phyloP scores from a whole-genome alignment of 1,140 invertebrate species.

The Philotrypesis tridentata region DNA sequence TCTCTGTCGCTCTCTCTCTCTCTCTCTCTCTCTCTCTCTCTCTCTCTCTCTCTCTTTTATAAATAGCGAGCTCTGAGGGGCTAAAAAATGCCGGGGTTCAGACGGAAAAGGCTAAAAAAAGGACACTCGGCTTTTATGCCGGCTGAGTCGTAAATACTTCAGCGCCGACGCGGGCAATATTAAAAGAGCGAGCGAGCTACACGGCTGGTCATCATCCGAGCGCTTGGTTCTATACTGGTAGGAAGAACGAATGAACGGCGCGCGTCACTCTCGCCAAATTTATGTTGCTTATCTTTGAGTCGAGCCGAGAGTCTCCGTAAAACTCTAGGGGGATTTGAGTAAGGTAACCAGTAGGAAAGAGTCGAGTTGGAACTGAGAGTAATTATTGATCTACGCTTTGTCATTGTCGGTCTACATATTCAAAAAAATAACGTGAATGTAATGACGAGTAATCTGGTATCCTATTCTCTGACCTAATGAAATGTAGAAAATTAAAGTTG shows the following conservation, averaged over 20 bases:
- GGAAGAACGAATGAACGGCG: slow-evolving; percentile 50
- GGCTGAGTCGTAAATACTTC: slow-evolving; percentile 69
- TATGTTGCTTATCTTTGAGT: slow-evolving; percentile 60
- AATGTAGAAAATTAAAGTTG: too few relatives aligned
- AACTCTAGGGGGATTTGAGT: neutral
- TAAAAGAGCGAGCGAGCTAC: slow-evolving; percentile 62
- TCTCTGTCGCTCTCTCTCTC: too few relatives aligned
- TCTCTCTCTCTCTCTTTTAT: neutral
- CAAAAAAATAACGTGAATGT: too few relatives aligned
- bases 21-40: neutral
- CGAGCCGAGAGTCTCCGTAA: neutral
- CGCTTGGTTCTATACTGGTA: slow-evolving; percentile 50
- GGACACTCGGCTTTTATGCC: slow-evolving; percentile 56
- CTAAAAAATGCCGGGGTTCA: neutral
- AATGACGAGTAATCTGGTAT: too few relatives aligned
- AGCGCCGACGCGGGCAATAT: slow-evolving; percentile 69
- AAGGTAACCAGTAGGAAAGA: neutral
- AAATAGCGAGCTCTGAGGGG: neutral
- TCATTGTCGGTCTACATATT: too few relatives aligned
- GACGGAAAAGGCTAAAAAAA: slow-evolving; percentile 16
- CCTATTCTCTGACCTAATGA: too few relatives aligned
- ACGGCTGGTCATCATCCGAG: slow-evolving; percentile 64
- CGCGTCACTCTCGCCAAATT: slow-evolving; percentile 60
- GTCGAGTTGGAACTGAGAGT: neutral
- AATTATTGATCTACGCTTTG: neutral